phyloP scores from a whole-genome alignment of 2,113 vertebrate species.

The Peromyscus polionotus region DNA sequence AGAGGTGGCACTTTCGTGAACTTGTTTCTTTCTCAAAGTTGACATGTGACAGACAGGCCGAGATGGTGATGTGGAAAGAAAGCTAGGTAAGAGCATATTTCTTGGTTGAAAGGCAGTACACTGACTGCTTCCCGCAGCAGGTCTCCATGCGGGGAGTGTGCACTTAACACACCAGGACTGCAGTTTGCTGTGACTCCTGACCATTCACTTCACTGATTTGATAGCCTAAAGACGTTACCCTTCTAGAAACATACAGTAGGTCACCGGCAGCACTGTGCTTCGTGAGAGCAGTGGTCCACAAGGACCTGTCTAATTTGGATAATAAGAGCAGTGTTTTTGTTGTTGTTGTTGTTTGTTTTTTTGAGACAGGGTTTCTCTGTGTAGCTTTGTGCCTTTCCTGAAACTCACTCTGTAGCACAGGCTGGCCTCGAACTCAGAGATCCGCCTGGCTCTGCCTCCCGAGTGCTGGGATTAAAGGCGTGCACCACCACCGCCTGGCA shows the following conservation, averaged over 20 bases:
- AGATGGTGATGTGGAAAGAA: not conserved
- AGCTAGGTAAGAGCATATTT: not conserved
- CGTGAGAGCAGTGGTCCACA: not conserved
- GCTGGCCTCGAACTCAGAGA: no score
- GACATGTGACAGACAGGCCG: not conserved
- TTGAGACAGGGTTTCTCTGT: no score
- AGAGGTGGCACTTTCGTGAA: not conserved
- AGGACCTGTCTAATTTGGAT: not conserved
- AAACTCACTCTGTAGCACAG: no score
- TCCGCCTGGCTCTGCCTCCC: no score
- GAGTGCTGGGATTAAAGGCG: no score
- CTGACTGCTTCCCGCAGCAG: not conserved
- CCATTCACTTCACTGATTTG: not conserved
- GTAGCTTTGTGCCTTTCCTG: no score
- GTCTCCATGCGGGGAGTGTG: not conserved
- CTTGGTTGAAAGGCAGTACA: not conserved
- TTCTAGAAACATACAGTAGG: not conserved
- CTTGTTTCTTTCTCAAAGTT: not conserved
- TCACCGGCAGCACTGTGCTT: not conserved
- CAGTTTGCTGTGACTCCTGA: not conserved
- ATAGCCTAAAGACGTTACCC: not conserved
- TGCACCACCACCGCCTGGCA: no score
- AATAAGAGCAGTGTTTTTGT: not conserved
- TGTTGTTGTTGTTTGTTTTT: no score
- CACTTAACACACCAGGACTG: not conserved